These are phyloP conservation scores for Tethya wilhelma DNA, from an alignment of 37 sponge, comb jelly and placozoan species.

Conservation along the genomic window DNA sequence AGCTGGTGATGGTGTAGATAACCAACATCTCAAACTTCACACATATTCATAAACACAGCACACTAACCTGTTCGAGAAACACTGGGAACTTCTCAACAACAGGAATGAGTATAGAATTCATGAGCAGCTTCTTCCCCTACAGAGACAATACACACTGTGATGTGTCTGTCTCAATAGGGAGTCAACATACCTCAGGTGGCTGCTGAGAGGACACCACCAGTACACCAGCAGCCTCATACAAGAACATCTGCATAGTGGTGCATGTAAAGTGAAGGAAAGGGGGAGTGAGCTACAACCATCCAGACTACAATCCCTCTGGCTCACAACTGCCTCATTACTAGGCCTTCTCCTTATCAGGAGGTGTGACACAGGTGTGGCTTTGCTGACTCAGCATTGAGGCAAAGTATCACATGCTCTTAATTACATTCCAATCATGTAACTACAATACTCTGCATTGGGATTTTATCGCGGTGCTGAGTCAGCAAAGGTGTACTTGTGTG, in stretches of 20 bases:
- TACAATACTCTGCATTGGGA: too few species aligned
- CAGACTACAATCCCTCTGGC: not conserved
- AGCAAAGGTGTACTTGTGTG: too few species aligned
- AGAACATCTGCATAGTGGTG: conserved; percentile 75
- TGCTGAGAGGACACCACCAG: conserved; percentile 61
- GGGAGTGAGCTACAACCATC: not conserved
- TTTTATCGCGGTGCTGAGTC: too few species aligned
- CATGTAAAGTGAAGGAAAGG: not conserved
- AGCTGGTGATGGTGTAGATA: conserved; percentile 26
- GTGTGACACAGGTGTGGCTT: too few species aligned
- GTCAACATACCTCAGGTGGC: conserved; percentile 70
- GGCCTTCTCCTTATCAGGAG: too few species aligned
- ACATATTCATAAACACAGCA: too few species aligned
- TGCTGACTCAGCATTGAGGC: too few species aligned
- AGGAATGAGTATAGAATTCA: conserved; percentile 34
- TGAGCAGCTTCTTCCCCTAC: conserved; percentile 48
- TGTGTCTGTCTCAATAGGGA: too few species aligned
- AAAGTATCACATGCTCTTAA: too few species aligned
- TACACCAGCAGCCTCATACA: conserved; percentile 86
- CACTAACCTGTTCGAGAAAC: conserved; percentile 38
- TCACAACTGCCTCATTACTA: too few species aligned
- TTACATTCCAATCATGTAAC: too few species aligned
- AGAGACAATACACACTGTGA: not conserved
- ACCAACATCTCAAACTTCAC: not conserved
- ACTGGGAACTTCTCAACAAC: conserved; percentile 41